phyloP scores from a whole-genome alignment of 2,113 vertebrate genomes.

The Struthidea cinerea region DNA sequence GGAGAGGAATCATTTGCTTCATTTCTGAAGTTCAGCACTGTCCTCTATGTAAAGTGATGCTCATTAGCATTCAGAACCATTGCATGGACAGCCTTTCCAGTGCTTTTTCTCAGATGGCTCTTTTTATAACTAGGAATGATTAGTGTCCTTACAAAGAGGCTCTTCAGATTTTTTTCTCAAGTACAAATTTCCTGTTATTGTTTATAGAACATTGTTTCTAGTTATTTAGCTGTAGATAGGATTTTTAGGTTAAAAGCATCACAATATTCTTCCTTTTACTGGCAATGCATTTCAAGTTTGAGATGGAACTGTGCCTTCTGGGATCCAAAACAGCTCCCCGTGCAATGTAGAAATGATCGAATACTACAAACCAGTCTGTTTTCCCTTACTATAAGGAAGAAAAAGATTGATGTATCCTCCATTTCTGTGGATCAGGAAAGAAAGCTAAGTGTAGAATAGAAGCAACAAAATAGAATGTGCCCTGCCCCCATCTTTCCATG shows the following conservation, averaged over 20 bases:
- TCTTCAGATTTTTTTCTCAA: conserved; percentile 30
- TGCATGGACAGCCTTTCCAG: not conserved
- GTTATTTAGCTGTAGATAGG: not conserved
- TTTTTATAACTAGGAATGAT: conserved; percentile 24
- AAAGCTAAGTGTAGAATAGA: not conserved
- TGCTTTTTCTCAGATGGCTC: conserved; percentile 14
- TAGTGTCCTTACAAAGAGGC: not conserved
- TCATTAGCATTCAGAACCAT: conserved; percentile 32
- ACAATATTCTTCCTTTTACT: not conserved
- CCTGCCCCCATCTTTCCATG: not conserved
- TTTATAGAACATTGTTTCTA: not conserved
- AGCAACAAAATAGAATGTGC: not conserved
- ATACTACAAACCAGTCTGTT: not conserved
- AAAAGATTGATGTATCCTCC: not conserved
- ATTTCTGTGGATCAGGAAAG: not conserved
- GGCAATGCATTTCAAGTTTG: not conserved
- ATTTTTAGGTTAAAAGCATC: conserved; percentile 4
- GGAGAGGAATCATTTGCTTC: conserved; percentile 32
- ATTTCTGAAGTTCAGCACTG: conserved; percentile 2
- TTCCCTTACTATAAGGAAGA: not conserved
- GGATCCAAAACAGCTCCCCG: not conserved
- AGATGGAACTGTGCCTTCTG: not conserved
- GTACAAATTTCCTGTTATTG: not conserved
- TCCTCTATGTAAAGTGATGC: not conserved
- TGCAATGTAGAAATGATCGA: not conserved